A percentile compares a stretch with the other conserved stretches of the same genome.
phyloP scores from a whole-genome alignment of 2,888 invertebrate species.

The Orthosia gracilis region DNA sequence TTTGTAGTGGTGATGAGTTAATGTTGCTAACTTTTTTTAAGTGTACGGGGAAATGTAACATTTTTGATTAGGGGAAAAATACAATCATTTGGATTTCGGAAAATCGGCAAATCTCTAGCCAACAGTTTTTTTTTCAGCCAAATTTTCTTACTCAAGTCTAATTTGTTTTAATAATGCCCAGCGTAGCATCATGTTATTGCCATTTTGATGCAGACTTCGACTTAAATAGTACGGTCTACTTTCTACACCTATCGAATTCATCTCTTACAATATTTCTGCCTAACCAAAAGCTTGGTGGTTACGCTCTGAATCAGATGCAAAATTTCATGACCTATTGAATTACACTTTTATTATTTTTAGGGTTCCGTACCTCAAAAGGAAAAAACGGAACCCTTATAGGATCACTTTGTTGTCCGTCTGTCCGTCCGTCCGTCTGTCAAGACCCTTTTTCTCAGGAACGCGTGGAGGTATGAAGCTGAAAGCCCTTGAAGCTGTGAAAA shows the following conservation, averaged over 20 bases:
- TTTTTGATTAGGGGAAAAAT: neutral
- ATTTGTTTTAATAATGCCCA: neutral
- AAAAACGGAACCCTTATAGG: too few relatives aligned
- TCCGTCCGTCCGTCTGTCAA: too few relatives aligned
- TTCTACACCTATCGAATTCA: neutral
- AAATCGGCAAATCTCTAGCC: neutral
- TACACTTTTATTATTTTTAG: too few relatives aligned
- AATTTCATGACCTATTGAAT: too few relatives aligned
- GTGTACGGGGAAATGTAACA: neutral
- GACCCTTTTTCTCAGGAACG: too few relatives aligned
- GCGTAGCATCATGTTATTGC: neutral
- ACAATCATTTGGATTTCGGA: neutral
- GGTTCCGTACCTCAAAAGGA: too few relatives aligned
- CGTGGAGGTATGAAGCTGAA: too few relatives aligned
- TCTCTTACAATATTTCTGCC: neutral
- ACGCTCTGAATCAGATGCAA: neutral
- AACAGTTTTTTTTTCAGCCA: neutral
- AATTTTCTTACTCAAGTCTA: neutral
- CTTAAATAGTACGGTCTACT: neutral
- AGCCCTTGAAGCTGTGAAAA: too few relatives aligned
- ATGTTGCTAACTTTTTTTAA: neutral
- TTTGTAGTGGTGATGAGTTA: neutral
- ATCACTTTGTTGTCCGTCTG: too few relatives aligned
- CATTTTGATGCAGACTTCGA: neutral
- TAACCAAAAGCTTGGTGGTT: neutral